Percentiles rank a stretch among this genome's conserved stretches.
Conservation (phyloP, 2,888 invertebrate genomes). For the Linnaemya tessellans region DNA sequence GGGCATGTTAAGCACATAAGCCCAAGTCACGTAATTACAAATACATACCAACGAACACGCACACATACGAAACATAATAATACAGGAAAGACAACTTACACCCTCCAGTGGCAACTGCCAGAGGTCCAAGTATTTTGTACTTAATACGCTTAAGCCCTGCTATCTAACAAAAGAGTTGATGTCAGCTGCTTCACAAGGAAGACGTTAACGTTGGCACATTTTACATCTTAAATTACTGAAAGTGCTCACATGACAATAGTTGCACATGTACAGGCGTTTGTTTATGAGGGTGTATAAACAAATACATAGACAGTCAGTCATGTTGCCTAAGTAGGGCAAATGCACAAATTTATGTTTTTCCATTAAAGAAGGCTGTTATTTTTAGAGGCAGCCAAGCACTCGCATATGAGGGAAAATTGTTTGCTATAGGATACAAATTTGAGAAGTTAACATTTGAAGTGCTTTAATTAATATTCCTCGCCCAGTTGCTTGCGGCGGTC, state of each 20-base stretch:
- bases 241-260: background rate
- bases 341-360: background rate
- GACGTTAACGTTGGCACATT: constrained; percentile 33
- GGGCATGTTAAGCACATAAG: constrained; percentile 41
- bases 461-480: no score
- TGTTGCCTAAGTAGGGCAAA: background rate
- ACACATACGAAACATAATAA: background rate
- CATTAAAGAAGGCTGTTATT: background rate
- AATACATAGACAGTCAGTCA: background rate
- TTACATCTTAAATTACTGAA: constrained; percentile 14
- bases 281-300: background rate
- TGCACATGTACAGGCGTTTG: background rate
- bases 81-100: background rate
- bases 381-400: background rate
- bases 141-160: constrained; percentile 43
- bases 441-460: no score
- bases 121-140: constrained; percentile 31
- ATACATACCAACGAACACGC: background rate
- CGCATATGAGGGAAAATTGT: no score
- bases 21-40: constrained; percentile 42
- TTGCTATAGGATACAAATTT: no score
- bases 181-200: constrained; percentile 28
- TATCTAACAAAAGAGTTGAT: constrained; percentile 17
- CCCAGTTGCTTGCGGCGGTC: no score
- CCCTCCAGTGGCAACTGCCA: constrained; percentile 7